Evolutionary conservation across 2,797 vertebrate genomes (phyloP).

Genomic region (Sebastes variabilis): DNA sequence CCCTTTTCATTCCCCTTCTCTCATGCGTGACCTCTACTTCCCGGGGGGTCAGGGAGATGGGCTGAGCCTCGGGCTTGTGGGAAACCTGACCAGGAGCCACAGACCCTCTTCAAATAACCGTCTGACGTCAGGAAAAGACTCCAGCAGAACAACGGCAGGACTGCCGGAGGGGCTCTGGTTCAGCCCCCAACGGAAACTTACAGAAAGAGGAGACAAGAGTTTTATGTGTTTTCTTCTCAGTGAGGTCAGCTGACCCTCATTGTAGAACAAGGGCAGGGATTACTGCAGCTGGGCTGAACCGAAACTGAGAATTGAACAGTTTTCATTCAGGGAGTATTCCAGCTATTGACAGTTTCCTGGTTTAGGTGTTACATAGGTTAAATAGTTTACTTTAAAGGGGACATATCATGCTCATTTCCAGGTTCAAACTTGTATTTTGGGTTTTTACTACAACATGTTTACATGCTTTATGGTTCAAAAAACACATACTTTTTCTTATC

Average conservation of each 20-base stretch:
- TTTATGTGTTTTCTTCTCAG: slow-evolving; percentile 60
- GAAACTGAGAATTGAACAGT: slow-evolving; percentile 32
- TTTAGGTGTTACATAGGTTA: background rate
- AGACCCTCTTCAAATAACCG: slow-evolving; percentile 65
- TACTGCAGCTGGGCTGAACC: slow-evolving; percentile 19
- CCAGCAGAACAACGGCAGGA: slow-evolving; percentile 41
- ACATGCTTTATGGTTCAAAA: too few relatives aligned
- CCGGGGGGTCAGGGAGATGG: slow-evolving; percentile 60
- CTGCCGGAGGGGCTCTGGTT: slow-evolving; percentile 36
- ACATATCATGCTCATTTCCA: too few relatives aligned
- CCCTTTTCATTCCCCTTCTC: slow-evolving; percentile 74
- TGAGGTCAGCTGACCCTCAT: slow-evolving; percentile 56
- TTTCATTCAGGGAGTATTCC: background rate
- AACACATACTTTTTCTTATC: too few relatives aligned
- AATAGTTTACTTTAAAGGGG: background rate
- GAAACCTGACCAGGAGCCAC: slow-evolving; percentile 73
- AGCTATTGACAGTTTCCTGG: background rate
- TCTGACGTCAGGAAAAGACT: slow-evolving; percentile 59
- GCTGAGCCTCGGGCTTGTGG: slow-evolving; percentile 53
- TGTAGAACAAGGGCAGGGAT: slow-evolving; percentile 38
- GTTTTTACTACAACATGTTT: too few relatives aligned
- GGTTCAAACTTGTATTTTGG: too few relatives aligned
- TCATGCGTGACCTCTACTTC: slow-evolving; percentile 75
- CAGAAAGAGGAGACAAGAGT: slow-evolving; percentile 59
- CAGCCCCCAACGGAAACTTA: slow-evolving; percentile 41